Conservation (phyloP, 2,888 invertebrate genomes). For the Orthosia incerta region DNA sequence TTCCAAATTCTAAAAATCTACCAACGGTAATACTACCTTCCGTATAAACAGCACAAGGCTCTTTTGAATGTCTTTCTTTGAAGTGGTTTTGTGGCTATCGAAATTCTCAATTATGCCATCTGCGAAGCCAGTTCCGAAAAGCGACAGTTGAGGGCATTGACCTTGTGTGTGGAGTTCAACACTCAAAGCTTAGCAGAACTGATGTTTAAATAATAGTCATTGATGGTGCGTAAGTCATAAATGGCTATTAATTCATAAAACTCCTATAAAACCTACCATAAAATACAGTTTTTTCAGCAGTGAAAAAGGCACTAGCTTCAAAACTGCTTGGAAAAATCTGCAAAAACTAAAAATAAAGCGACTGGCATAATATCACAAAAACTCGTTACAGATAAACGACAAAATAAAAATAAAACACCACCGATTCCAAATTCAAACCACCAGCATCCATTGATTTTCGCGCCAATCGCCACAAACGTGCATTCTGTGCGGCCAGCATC, state of each 20-base stretch:
- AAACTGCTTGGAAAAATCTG: neutral
- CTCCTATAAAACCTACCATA: neutral
- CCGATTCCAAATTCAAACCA: conserved; percentile 7
- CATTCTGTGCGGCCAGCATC: conserved; percentile 53
- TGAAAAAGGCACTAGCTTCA: accelerated
- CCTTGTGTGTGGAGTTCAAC: conserved; percentile 4
- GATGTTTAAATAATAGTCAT: neutral
- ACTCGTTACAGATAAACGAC: neutral
- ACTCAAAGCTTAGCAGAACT: neutral
- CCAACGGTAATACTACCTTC: neutral
- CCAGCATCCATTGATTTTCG: conserved; percentile 27
- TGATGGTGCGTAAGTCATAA: neutral
- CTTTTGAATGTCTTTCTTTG: neutral
- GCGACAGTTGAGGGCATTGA: conserved; percentile 42
- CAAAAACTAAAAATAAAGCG: neutral
- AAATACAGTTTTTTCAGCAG: no score
- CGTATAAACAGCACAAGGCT: neutral
- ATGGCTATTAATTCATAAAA: neutral
- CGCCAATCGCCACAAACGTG: conserved; percentile 43
- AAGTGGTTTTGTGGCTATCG: conserved; percentile 10
- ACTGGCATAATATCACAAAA: neutral
- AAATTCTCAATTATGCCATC: conserved; percentile 19
- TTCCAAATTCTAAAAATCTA: neutral
- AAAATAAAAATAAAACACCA: neutral
- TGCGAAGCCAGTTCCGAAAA: conserved; percentile 38